Evolutionary conservation across 2,113 vertebrate genomes (phyloP).

Genomic region (Trochalopteron elliotii): DNA sequence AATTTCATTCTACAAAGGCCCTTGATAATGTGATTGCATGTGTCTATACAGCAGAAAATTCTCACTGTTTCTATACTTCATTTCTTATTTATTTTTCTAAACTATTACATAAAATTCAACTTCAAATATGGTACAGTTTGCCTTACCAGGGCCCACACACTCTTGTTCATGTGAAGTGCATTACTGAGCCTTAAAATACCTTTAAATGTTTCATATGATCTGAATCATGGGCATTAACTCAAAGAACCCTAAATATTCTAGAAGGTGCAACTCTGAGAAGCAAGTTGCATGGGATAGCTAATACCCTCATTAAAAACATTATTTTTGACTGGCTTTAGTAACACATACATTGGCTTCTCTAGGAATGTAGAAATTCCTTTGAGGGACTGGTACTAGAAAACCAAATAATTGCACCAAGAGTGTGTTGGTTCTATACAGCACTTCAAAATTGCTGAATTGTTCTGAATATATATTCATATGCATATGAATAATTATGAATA

Average conservation of each 20-base stretch:
- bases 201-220: neutral
- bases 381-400: neutral
- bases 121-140: neutral
- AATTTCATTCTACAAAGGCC: neutral
- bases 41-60: neutral
- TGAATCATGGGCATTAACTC: neutral
- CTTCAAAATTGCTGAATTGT: neutral
- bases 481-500: neutral
- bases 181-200: neutral
- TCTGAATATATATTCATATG: neutral
- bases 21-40: neutral
- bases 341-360: neutral
- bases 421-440: rapidly evolving
- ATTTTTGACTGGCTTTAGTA: neutral
- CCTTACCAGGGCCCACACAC: neutral
- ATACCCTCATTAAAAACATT: neutral
- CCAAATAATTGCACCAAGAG: neutral
- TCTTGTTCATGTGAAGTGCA: neutral
- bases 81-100: neutral
- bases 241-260: neutral
- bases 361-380: neutral
- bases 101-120: neutral
- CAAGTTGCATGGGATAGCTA: neutral
- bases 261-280: neutral
- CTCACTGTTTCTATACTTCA: neutral